phyloP scores from a whole-genome alignment of 2,888 invertebrate genomes.

The Zaprionus lineosus region DNA sequence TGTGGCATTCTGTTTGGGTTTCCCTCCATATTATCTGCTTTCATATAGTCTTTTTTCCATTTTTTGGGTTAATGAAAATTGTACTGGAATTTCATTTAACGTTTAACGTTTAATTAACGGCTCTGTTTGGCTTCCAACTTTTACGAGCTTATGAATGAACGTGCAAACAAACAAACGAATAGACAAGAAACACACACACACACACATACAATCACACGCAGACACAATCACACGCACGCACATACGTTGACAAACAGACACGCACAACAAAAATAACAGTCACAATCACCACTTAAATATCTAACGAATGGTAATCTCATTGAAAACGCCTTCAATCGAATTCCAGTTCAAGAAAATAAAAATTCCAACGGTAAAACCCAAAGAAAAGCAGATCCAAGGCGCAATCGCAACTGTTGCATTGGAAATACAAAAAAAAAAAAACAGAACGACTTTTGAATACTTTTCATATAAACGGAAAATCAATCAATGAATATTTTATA shows the following conservation, averaged over 20 bases:
- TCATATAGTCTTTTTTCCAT: slow-evolving; percentile 2
- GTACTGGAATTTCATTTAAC: slow-evolving; percentile 51
- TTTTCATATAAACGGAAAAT: slow-evolving; percentile 15
- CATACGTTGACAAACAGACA: no score
- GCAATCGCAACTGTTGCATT: slow-evolving; percentile 3
- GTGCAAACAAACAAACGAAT: slow-evolving; percentile 46
- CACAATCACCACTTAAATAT: slow-evolving; percentile 25
- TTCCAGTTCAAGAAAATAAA: slow-evolving; percentile 14
- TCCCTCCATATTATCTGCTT: background rate
- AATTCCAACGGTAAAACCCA: slow-evolving; percentile 4
- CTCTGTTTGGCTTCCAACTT: slow-evolving; percentile 49
- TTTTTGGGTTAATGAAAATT: slow-evolving; percentile 61
- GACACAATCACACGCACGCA: slow-evolving; percentile 1
- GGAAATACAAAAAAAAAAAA: background rate
- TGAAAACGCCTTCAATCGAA: slow-evolving; percentile 30
- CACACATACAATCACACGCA: slow-evolving; percentile 16
- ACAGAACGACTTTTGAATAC: slow-evolving; percentile 3
- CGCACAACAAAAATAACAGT: slow-evolving; percentile 11
- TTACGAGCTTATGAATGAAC: slow-evolving; percentile 68
- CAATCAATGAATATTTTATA: slow-evolving; percentile 33
- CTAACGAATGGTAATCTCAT: slow-evolving; percentile 25
- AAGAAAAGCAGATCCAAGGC: slow-evolving; percentile 18
- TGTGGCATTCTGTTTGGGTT: slow-evolving; percentile 31
- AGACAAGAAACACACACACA: background rate
- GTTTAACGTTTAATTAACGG: slow-evolving; percentile 30